Conservation (phyloP, 2,797 vertebrate species). For the Fistularia tabacaria region DNA sequence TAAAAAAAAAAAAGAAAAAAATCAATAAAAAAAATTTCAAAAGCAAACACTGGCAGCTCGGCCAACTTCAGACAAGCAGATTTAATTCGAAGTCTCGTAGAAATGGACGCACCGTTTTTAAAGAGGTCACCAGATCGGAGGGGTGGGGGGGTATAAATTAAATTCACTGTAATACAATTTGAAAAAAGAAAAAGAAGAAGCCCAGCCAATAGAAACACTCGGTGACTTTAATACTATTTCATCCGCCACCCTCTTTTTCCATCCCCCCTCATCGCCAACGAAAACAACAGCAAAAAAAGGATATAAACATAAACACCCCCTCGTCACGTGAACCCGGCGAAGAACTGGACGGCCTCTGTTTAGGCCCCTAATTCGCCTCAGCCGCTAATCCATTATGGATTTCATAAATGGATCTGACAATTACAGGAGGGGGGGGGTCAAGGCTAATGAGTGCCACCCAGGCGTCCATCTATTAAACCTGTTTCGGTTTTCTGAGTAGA, state of each 20-base stretch:
- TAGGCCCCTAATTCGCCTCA: slow-evolving; percentile 69
- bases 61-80: slow-evolving; percentile 31
- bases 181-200: neutral
- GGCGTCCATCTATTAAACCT: slow-evolving; percentile 76
- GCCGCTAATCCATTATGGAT: slow-evolving; percentile 76
- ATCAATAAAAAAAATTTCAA: slow-evolving; percentile 36
- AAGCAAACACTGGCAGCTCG: slow-evolving; percentile 56
- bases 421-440: slow-evolving; percentile 72
- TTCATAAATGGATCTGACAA: slow-evolving; percentile 82
- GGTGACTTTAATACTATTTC: slow-evolving; percentile 9
- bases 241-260: slow-evolving; percentile 12
- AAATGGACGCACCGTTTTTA: too few species aligned
- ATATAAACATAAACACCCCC: slow-evolving; percentile 40
- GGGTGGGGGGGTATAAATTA: too few species aligned
- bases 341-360: slow-evolving; percentile 66
- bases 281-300: slow-evolving; percentile 30
- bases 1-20: slow-evolving; percentile 31
- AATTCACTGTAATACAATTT: too few species aligned
- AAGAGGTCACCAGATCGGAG: too few species aligned
- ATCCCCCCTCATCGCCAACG: slow-evolving; percentile 22
- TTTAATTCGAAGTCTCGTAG: too few species aligned
- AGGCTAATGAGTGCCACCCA: slow-evolving; percentile 69
- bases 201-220: slow-evolving; percentile 6
- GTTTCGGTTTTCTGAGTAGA: slow-evolving; percentile 72
- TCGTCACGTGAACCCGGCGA: slow-evolving; percentile 51